These are phyloP conservation scores for Agrochola lota DNA, from an alignment of 2,888 invertebrate species.

Conservation along the genomic window DNA sequence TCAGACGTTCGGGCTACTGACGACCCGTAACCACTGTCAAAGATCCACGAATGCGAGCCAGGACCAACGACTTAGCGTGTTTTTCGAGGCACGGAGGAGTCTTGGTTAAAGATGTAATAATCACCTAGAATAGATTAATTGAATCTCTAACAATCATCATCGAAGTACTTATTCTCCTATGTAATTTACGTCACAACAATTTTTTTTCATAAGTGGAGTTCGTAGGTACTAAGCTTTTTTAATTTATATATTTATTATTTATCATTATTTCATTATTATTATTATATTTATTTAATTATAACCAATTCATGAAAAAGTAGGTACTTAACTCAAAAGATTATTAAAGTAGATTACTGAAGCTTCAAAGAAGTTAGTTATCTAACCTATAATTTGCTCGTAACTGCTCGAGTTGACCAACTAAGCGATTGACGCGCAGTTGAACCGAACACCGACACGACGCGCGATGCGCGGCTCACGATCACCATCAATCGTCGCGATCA, in stretches of 20 bases:
- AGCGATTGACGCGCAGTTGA: slow-evolving; percentile 9
- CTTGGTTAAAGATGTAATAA: not conserved
- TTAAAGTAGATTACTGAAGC: not conserved
- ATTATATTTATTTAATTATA: no score
- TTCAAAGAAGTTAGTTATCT: not conserved
- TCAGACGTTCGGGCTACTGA: no score
- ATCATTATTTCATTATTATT: no score
- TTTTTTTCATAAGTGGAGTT: not conserved
- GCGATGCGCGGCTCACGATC: slow-evolving; percentile 26
- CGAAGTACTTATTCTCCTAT: no score
- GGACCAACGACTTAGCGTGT: no score
- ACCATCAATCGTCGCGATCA: slow-evolving; percentile 8
- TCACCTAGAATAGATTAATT: not conserved
- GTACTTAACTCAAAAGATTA: not conserved
- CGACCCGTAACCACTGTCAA: no score
- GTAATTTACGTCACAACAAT: not conserved
- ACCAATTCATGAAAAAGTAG: not conserved
- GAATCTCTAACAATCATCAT: not conserved
- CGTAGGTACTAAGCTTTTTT: no score
- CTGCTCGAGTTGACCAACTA: slow-evolving; percentile 20
- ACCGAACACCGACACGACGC: slow-evolving; percentile 25
- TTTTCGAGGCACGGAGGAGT: no score
- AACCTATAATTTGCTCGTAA: slow-evolving; percentile 15
- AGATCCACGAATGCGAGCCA: no score
- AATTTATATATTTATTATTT: no score